Evolutionary conservation across 2,113 vertebrate genomes (phyloP).

Genomic region (Baryphthengus martii): DNA sequence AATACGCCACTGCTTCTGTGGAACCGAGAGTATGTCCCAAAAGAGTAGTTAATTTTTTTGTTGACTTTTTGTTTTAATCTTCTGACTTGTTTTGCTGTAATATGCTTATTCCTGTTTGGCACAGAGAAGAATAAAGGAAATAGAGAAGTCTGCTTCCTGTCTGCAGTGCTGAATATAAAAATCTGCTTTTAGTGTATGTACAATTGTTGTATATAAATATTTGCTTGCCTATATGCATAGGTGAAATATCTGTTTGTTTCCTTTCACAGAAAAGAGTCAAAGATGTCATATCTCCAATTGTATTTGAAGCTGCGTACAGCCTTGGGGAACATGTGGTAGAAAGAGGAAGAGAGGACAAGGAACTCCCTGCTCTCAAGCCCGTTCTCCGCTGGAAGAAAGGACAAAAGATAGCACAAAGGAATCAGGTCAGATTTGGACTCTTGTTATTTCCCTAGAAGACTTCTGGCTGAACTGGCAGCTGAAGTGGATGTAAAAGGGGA

Average conservation of each 20-base stretch:
- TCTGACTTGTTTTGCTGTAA: background rate
- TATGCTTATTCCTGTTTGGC: background rate
- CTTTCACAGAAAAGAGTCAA: constrained; percentile 87
- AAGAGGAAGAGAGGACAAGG: constrained; percentile 68
- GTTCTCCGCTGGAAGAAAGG: constrained; percentile 95
- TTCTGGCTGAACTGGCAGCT: background rate
- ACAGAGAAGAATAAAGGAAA: background rate
- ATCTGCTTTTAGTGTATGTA: background rate
- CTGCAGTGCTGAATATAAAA: background rate
- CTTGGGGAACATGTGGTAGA: constrained; percentile 79
- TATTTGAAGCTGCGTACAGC: constrained; percentile 90
- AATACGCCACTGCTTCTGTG: background rate
- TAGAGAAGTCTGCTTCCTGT: background rate
- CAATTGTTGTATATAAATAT: background rate
- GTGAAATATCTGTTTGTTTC: background rate
- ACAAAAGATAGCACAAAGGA: constrained; percentile 86
- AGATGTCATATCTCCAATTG: constrained; percentile 92
- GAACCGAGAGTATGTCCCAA: background rate
- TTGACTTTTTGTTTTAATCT: background rate
- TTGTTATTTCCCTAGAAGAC: background rate
- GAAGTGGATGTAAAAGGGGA: background rate
- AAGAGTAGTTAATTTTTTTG: background rate
- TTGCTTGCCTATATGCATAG: background rate
- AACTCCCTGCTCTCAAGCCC: constrained; percentile 85
- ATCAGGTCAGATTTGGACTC: constrained; percentile 80